Base-by-base conservation (phyloP, 2,888 invertebrate genomes). In the Erannis defoliaria region DNA sequence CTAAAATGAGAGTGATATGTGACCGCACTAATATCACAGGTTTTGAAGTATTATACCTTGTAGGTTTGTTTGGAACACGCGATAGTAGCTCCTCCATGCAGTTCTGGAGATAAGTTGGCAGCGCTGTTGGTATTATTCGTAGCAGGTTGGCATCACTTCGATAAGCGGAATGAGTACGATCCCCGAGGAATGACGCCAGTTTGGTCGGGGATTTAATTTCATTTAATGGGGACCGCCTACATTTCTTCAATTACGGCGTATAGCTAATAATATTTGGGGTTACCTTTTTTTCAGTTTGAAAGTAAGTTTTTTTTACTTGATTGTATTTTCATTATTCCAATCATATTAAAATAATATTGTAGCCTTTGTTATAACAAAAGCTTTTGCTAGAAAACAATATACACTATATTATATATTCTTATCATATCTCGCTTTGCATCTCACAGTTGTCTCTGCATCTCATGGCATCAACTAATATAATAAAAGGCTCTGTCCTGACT, bases 151-250 rank as follows among this genome's bases (percentile, higher is more conserved):
- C 56, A 53, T 62, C 48, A 37, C 53, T 51, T 48, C 75, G 82
- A 86, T 88, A 86, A 86, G 80, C 80, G 78, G 70, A 87, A 86
- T 86, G 81, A 84, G 84, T 81, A 56, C 70, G 76, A 75, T 72
- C 87, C 84, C 73, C 55, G 59, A 82, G 82, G 83, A 78, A 64
- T 67, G 49, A 60, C 68, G 73, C 71, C 74, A 78, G 79, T 77
- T 72, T 74, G 73, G 77, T 64, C 70, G 68, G 80, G 76, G 78
- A 82, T 84, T 85, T 79, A 76, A 84, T 86, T 86, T 82, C 79
- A 84, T 85, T 84, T 81, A 78, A 81, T 80, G 76, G 69, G 68
- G 66, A 60, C 33, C 29, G 18, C 51, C 58, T 42, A 42, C 19
- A 35, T 60, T 60, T 54, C 37, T 51, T 23, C 35, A 31, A 49